These are phyloP conservation scores for Diloba caeruleocephala DNA, from an alignment of 2,888 invertebrate genomes.

Conservation along the genomic window DNA sequence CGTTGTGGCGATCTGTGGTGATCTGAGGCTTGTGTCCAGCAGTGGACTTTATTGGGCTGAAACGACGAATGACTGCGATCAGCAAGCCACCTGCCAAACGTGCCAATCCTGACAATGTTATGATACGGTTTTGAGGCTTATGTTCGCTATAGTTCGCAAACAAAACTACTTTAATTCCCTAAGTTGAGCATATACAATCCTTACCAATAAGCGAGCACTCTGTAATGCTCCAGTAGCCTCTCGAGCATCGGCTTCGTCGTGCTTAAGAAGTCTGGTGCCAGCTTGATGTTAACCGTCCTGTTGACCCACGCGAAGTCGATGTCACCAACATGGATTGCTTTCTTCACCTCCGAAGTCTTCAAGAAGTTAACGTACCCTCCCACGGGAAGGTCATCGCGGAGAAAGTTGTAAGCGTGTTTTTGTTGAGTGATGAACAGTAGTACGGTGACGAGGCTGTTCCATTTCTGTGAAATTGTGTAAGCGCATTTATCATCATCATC, in stretches of 20 bases:
- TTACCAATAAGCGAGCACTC: constrained; percentile 76
- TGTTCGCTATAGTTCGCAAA: too few relatives aligned
- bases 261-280: constrained; percentile 77
- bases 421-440: constrained; percentile 71
- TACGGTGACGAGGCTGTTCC: constrained; percentile 65
- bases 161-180: too few relatives aligned
- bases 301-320: constrained; percentile 72
- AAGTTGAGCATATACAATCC: constrained; percentile 14
- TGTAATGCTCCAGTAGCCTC: constrained; percentile 73
- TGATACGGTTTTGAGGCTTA: too few relatives aligned
- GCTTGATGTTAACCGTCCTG: constrained; percentile 67
- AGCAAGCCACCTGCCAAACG: too few relatives aligned
- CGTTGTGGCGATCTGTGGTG: too few relatives aligned
- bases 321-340: constrained; percentile 79
- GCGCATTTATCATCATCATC: too few relatives aligned
- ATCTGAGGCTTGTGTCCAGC: too few relatives aligned
- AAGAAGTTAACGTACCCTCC: constrained; percentile 66
- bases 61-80: too few relatives aligned
- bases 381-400: constrained; percentile 67
- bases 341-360: constrained; percentile 64
- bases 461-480: constrained; percentile 64
- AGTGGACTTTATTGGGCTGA: too few relatives aligned
- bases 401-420: constrained; percentile 79
- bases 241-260: constrained; percentile 71
- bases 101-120: too few relatives aligned